Conservation (phyloP, 2,113 vertebrate species). For the Noturus placidus region DNA sequence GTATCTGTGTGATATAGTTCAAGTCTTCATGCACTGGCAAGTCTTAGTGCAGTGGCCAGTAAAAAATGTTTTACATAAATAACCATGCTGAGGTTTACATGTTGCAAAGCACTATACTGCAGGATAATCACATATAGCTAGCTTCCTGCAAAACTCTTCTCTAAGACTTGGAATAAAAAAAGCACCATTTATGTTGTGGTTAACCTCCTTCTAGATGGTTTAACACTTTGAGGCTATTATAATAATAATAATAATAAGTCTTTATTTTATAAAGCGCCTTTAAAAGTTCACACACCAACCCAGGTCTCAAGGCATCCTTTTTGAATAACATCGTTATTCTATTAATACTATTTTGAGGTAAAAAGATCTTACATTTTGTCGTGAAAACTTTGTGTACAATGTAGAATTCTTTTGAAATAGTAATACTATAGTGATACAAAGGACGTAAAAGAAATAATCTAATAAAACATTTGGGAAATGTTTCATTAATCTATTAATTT, state of each 20-base stretch:
- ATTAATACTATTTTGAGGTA: neutral
- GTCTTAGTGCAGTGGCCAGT: neutral
- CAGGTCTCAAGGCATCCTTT: neutral
- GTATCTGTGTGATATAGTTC: neutral
- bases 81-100: neutral
- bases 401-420: neutral
- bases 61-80: neutral
- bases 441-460: neutral
- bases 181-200: too few relatives aligned
- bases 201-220: too few relatives aligned
- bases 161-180: conserved; percentile 18
- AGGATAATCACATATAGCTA: neutral
- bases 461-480: neutral
- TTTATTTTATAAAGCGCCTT: too few relatives aligned
- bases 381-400: neutral
- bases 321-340: neutral
- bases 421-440: neutral
- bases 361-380: neutral
- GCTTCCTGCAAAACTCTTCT: neutral
- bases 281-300: neutral
- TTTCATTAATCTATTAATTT: neutral
- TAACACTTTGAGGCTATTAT: too few relatives aligned
- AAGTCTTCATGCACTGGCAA: too few relatives aligned
- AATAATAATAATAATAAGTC: too few relatives aligned
- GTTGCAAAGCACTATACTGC: neutral